Evolutionary conservation across 2,113 vertebrate genomes (phyloP), one percentile per base, ranked within the genome.

Genomic region (Misgurnus mizolepis): DNA sequence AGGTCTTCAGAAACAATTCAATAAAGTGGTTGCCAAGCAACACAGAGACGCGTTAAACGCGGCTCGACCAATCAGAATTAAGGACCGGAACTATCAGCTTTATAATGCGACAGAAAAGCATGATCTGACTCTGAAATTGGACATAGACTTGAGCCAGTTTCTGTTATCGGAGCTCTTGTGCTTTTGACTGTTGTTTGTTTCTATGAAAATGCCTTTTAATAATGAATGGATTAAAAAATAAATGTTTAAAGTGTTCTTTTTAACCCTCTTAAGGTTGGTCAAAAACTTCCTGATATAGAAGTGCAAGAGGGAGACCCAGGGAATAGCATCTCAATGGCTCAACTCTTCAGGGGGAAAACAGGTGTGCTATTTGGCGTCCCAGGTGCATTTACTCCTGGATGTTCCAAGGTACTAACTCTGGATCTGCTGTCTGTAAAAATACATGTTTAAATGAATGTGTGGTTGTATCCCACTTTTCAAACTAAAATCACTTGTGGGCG

Each of bases 371-470:
- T 97, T 58, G 96, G 93, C 17, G 95, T 97, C 53, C 96, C 96
- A 0, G 96, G 96, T n/a, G 96, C 96, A 0, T 97, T 96, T 50
- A 97, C 96, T 0, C 95, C 95, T 0, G 95, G 94, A 34, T 97
- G 96, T 78, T 95, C 94, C 77, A 95, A 97, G 91, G 96, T 94
- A 81, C 18, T 14, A 53, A 66, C 61, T 41, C 14, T 18, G 64
- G 8, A 34, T 27, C 17, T 50, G 2, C 1, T 27, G 17, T 5
- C 55, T 15, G 14, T 67, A 18, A 67, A 39, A 45, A 47, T 8
- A 47, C 45, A 34, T 34, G 1, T 34, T 34, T 34, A 34, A 34
- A 34, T 34, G 22, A 22, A 22, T 34, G 27, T 34, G 27, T 45
- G 6, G 8, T 45, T 45, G 2, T 45, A 45, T 8, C 8, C 4